Percentiles rank a stretch among this genome's conserved stretches.
Evolutionary conservation across 2,113 vertebrate species (phyloP).

Genomic region (Microtus oregoni): DNA sequence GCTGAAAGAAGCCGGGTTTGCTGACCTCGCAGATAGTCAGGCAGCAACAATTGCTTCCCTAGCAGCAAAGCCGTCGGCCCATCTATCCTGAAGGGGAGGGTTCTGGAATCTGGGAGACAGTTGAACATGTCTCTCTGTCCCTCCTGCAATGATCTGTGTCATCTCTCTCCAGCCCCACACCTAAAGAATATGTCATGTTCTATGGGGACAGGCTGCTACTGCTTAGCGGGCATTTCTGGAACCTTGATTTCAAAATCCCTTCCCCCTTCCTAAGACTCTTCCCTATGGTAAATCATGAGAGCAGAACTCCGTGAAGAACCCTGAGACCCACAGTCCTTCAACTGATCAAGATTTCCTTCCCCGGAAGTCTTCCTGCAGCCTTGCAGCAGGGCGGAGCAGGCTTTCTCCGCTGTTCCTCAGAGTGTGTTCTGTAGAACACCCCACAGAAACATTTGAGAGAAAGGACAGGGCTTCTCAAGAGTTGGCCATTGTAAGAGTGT

Average conservation of each 20-base stretch:
- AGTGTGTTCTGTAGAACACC: background rate
- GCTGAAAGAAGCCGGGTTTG: background rate
- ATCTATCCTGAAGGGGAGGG: background rate
- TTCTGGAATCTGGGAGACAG: background rate
- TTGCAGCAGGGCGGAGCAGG: background rate
- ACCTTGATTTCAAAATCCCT: background rate
- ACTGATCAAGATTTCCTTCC: background rate
- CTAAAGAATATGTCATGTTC: background rate
- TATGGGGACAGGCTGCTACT: background rate
- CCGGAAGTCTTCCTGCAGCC: background rate
- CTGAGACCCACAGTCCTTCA: background rate
- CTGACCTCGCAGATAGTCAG: background rate
- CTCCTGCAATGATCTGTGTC: background rate
- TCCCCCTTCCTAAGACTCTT: background rate
- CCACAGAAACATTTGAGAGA: background rate
- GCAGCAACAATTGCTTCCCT: fast-evolving
- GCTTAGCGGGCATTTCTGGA: background rate
- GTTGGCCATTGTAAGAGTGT: background rate
- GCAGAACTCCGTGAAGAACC: background rate
- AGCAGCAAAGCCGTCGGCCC: fast-evolving
- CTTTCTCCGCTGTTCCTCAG: background rate
- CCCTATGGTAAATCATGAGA: background rate
- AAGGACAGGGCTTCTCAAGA: background rate
- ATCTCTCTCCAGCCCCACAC: background rate
- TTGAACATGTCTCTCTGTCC: background rate